These are phyloP conservation scores for Linhomoeus sp. DNA, from an alignment of 2,888 invertebrate species.

Conservation along the genomic window DNA sequence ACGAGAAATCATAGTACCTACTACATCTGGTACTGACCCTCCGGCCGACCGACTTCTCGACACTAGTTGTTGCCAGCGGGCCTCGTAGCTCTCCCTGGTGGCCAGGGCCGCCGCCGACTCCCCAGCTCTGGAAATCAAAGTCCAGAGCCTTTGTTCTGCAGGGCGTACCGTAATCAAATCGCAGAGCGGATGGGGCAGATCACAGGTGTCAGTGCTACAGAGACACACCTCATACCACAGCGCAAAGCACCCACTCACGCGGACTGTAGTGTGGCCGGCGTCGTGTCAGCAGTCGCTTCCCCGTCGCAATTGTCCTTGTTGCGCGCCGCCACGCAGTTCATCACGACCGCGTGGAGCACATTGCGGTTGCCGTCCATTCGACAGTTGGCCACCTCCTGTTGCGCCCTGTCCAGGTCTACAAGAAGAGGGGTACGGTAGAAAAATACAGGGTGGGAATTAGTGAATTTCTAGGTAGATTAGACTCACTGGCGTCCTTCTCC, in stretches of 20 bases:
- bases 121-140: neutral
- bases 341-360: conserved; percentile 73
- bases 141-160: too few species aligned
- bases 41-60: neutral
- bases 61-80: conserved; percentile 6
- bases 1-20: too few species aligned
- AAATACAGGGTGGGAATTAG: neutral
- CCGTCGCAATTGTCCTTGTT: conserved; percentile 51
- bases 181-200: too few species aligned
- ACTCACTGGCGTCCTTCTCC: conserved; percentile 43
- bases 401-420: conserved; percentile 2
- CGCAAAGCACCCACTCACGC: neutral
- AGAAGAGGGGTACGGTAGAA: neutral
- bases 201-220: too few species aligned
- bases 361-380: conserved; percentile 90
- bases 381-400: conserved; percentile 49
- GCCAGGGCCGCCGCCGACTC: neutral
- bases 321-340: conserved; percentile 56
- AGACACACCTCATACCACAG: neutral
- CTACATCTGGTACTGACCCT: too few species aligned
- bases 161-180: too few species aligned
- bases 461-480: too few species aligned
- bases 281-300: neutral
- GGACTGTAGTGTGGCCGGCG: neutral
- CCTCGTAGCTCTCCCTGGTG: conserved; percentile 3